Evolutionary conservation across 2,888 invertebrate genomes (phyloP), one percentile per base, ranked within the genome.

Genomic region (Epirrita christyi): DNA sequence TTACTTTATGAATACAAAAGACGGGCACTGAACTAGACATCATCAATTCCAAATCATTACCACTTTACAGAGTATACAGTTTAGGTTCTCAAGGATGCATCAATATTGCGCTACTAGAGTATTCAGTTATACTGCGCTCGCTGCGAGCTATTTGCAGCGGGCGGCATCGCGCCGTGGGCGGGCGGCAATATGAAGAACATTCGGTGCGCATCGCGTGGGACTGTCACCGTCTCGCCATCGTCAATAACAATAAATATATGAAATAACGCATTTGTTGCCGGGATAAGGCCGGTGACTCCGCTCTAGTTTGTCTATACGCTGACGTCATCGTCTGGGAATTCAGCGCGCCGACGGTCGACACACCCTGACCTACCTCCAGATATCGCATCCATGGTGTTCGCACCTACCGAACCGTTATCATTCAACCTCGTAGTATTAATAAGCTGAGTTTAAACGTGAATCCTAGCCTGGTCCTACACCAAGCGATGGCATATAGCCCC

Each of bases 291-390:
- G 77, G 81, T 87, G 88, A 87, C 85, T 82, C 78, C 80, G 89
- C 81, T 87, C 88, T 88, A 88, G 89, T 89, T 88, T 90, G 89
- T 89, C 88, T 90, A 85, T 86, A 73, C 75, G 72, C 73, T 85
- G 84, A 88, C 91, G 91, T 90, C 90, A 90, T 70, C 59, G 90
- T 91, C 92, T 92, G 90, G 88, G 91, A 90, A 91, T 91, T 86
- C 82, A 85, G 80, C 78, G 79, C 78, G 81, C 76, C 75, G 78
- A 69, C 71, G 72, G 66, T 59, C 73, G 79, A 71, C 76, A 72
- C 83, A 85, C 85, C 88, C 89, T 88, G 91, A 89, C 89, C 91
- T 89, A 89, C 90, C 88, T 83, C 81, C 85, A 88, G 85, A 76
- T 71, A 66, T 71, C 67, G 71, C 66, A 73, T 71, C 72, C 70